Evolutionary conservation across 35 echinoderm and acorn worm species (phyloP), one percentile per base, ranked within the genome.

Genomic region (Acanthaster planci): DNA sequence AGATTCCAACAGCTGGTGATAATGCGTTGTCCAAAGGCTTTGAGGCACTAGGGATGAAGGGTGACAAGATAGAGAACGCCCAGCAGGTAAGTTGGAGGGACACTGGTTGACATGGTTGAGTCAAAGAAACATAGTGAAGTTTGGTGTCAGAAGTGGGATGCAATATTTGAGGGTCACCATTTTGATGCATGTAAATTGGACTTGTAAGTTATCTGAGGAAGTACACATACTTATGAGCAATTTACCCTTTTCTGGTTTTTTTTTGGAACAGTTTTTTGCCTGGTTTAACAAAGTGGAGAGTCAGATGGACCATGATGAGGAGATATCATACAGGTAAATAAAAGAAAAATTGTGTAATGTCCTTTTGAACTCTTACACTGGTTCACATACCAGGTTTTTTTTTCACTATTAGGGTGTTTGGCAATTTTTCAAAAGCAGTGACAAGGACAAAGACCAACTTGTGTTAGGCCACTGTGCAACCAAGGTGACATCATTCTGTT

Each of bases 221-320:
- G n/a, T n/a, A n/a, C n/a, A 10, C 0, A 35, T 79, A 38, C 38
- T 78, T 79, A 31, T 77, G 39, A 2, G 37, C 38, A 40, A 3
- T 79, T 6, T 77, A 7, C 36, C 47, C 19, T 31, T 7, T 57
- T 56, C 80, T 44, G 60, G 17, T 38, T 76, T 57, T 1, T 35
- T 19, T 85, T 34, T 76, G 14, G 16, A n/a, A 86, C 29, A 98
- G 95, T 98, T 98, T 77, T 98, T 98, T 91, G 95, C 90, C 54
- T 98, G 95, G 95, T 91, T 98, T 50, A 93, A 93, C 57, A 98
- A 98, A 89, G 95, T 98, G 15, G 95, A 98, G 80, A 91, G 80
- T 67, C 83, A 94, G 72, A 98, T 98, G 95, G 95, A 98, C n/a
- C 80, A 91, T 44, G 95, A 93, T 75, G 95, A 98, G 75, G 95